phyloP scores from a whole-genome alignment of 2,113 vertebrate species.

The Alethe diademata region DNA sequence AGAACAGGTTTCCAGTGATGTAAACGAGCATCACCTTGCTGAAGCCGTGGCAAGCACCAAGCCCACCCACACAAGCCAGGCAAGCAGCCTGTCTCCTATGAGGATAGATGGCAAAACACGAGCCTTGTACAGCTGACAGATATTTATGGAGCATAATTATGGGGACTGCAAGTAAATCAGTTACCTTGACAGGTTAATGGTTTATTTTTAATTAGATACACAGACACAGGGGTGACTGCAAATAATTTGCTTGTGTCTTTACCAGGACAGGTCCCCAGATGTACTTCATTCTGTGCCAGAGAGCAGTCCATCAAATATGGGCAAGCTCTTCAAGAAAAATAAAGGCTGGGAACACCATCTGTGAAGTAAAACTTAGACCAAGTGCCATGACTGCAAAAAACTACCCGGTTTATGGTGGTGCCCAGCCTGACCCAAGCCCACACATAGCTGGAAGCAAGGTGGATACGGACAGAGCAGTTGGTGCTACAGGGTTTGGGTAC shows the following conservation, averaged over 20 bases:
- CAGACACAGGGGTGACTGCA: constrained; percentile 27
- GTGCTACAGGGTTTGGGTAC: not conserved
- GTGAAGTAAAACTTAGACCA: not conserved
- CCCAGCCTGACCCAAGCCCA: not conserved
- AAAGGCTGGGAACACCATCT: not conserved
- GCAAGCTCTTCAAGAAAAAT: constrained; percentile 41
- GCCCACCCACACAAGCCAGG: not conserved
- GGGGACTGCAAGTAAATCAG: not conserved
- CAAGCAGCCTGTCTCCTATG: not conserved
- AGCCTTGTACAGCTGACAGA: not conserved
- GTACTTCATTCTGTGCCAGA: not conserved
- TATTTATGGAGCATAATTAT: not conserved
- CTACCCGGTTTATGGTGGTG: rapidly evolving
- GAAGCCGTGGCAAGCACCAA: not conserved
- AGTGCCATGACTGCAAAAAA: not conserved
- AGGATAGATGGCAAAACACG: not conserved
- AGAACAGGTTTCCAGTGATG: not conserved
- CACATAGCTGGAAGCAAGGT: not conserved
- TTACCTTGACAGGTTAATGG: constrained; percentile 25
- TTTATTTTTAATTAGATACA: constrained; percentile 50
- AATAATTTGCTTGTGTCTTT: constrained; percentile 33
- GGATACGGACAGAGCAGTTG: not conserved
- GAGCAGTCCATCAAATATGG: not conserved
- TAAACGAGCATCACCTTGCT: not conserved
- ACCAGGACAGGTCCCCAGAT: constrained; percentile 32